Base-by-base conservation (phyloP, 2,888 invertebrate species). In the Nemurella pictetii region DNA sequence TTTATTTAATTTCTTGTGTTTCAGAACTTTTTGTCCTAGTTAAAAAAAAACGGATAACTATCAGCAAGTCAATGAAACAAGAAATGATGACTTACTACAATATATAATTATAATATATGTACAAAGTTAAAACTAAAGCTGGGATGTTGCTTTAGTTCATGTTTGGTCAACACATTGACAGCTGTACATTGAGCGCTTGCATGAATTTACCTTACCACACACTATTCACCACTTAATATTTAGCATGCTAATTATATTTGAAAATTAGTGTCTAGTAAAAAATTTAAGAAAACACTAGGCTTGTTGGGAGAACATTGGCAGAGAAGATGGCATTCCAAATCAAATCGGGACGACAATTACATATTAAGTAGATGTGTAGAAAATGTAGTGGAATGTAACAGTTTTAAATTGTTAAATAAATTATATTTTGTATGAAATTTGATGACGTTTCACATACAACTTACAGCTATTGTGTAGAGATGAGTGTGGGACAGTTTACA, bases 141-240 rank as follows among this genome's bases (percentile, higher is more conserved):
- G 27, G 82, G 82, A 82, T 72, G 82, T 82, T 27, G 80, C 55
- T 72, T 72, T 80, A 30, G 30, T 30, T 77, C 36, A 80, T 83
- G 85, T 84, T 84, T 83, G 85, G 82, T 82, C 82, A 86, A 86
- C 86, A 87, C 86, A 55, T 86, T 86, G 86, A 86, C 86, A 86
- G 29, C 86, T 87, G 87, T 87, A 87, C 87, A 87, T 87, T 87
- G 87, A 87, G 87, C 87, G 86, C 85, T 85, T 86, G 86, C 85
- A 85, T 86, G 85, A 86, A 87, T 85, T 86, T 83, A 85, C 81
- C 28, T 55, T 80, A 86, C 77, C 84, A 55, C 35, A 12, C 27
- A 78, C 30, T 77, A 27, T 36, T 73, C 74, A 85, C 77, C 80
- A 85, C 77, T 85, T 82, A 80, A 86, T 85, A 86, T 85, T 86